Evolutionary conservation across 1,140 invertebrate genomes (phyloP), one percentile per base, ranked within the genome.

Genomic region (Drosophila varians): DNA sequence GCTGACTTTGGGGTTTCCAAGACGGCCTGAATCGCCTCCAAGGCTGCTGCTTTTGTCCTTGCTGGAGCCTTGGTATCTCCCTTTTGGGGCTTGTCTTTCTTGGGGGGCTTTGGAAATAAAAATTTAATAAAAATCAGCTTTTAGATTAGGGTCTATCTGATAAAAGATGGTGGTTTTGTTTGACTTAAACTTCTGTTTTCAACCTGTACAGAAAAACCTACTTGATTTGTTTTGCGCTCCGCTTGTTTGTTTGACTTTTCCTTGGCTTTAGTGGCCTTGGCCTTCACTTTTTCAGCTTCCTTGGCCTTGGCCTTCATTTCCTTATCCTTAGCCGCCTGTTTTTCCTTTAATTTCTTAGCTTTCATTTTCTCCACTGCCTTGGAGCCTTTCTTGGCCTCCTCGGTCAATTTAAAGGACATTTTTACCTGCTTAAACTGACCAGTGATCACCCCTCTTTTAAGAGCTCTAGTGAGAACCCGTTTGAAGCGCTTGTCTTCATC

Each of bases 331-430:
- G 38, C 38, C 12, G 34, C 34, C 34, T 36, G 11, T 7, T 18
- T 16, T 8, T 19, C 38, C 16, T 42, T 42, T 2, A 19, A n/a
- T 16, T 42, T 42, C 7, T 42, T 42, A 9, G 38, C 38, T 7
- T 42, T 42, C 38, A 42, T 42, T 11, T 42, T 42, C 38, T 42
- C 38, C 38, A 42, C 16, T 4, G 38, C 38, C 38, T 42, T 42
- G 38, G 38, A 42, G 14, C 2, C 8, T 3, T 16, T 42, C 38
- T 42, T 42, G 14, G 16, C 16, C 38, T 16, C 3, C 14, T 16
- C 38, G 6, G 38, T 8, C 6, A 42, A 2, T 9, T 18, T 42
- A 8, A 18, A 42, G 38, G 38, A 42, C 3, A 8, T 6, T 11
- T 42, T 42, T 16, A 42, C 38, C 38, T 42, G 14, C 38, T 42